These are phyloP conservation scores for Pollenia labialis DNA, from an alignment of 2,888 invertebrate species.

Conservation along the genomic window DNA sequence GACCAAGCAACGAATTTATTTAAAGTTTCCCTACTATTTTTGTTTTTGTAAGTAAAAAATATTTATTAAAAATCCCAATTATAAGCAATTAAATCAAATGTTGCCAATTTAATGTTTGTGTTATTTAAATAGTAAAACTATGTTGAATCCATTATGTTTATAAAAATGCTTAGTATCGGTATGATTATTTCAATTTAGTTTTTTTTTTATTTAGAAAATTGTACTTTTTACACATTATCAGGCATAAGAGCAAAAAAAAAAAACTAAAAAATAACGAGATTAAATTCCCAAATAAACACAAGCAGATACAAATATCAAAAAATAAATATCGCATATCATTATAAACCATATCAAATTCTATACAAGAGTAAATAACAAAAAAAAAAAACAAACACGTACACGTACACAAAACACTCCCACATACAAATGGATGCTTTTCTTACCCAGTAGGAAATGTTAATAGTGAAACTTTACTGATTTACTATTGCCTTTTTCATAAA, in stretches of 20 bases:
- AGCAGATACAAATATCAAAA: slow-evolving; percentile 8
- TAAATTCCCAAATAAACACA: slow-evolving; percentile 26
- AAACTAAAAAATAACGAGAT: background rate
- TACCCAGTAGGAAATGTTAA: no score
- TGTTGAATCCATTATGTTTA: background rate
- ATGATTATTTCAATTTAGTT: background rate
- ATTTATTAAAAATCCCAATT: no score
- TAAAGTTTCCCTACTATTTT: no score
- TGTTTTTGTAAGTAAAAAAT: no score
- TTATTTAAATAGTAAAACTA: background rate
- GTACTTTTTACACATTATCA: background rate
- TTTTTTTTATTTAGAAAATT: background rate
- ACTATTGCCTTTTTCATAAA: no score
- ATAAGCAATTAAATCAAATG: no score
- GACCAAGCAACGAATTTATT: no score
- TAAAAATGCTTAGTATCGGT: background rate
- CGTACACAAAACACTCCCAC: background rate
- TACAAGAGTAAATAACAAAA: slow-evolving; percentile 2
- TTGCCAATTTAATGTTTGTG: no score
- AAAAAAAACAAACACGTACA: background rate
- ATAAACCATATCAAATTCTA: slow-evolving; percentile 32
- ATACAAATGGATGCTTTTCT: background rate
- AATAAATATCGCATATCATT: slow-evolving; percentile 31
- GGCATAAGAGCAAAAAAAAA: background rate
- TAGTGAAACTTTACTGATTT: no score